These are phyloP conservation scores for Cheiracanthium punctorium DNA, from an alignment of 2,888 invertebrate genomes.

Conservation along the genomic window DNA sequence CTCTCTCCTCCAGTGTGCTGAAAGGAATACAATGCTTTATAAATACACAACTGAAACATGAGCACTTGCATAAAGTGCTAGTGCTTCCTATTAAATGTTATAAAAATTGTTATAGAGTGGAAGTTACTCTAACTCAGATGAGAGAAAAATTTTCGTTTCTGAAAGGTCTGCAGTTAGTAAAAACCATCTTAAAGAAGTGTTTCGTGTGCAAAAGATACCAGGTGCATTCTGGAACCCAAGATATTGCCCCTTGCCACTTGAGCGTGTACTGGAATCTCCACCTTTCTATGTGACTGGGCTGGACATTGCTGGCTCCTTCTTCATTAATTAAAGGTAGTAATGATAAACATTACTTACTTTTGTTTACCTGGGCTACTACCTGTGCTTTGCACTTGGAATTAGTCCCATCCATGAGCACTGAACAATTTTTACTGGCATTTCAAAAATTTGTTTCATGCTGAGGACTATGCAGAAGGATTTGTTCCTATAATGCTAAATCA, in stretches of 20 bases:
- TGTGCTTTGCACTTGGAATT: neutral
- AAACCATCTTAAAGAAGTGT: neutral
- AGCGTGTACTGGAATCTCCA: neutral
- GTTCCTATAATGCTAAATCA: neutral
- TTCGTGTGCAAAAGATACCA: neutral
- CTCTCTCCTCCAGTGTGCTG: slow-evolving; percentile 95
- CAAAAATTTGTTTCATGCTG: neutral
- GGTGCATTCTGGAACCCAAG: neutral
- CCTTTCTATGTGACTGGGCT: neutral
- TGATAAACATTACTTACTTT: neutral
- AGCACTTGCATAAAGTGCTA: neutral
- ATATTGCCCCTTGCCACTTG: neutral
- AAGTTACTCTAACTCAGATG: neutral
- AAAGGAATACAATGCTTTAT: slow-evolving; percentile 27
- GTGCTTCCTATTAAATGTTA: too few relatives aligned
- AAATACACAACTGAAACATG: neutral
- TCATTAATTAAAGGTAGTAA: neutral
- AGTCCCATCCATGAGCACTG: neutral
- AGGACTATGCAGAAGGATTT: neutral
- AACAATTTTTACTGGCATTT: neutral
- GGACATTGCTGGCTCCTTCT: neutral
- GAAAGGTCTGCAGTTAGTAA: neutral
- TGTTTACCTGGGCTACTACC: neutral
- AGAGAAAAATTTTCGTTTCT: neutral
- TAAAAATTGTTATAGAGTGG: too few relatives aligned